These are phyloP conservation scores for Heterocephalus glaber DNA, from an alignment of 2,113 vertebrate species.

Conservation along the genomic window DNA sequence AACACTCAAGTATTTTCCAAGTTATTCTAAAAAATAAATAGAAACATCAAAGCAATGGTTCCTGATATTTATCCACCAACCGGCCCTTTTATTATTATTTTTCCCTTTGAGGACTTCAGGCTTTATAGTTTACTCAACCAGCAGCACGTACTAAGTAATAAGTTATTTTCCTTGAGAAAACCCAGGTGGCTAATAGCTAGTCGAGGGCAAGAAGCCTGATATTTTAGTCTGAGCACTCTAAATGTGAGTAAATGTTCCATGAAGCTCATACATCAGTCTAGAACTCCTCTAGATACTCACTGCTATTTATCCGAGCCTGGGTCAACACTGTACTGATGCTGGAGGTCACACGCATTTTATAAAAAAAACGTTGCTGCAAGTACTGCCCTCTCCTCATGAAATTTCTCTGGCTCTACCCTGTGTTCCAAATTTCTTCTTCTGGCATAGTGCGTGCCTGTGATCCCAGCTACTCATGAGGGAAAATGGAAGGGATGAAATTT, in stretches of 20 bases:
- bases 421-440: not conserved
- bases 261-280: not conserved
- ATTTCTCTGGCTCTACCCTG: not conserved
- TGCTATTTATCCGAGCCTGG: not conserved
- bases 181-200: not conserved
- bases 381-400: not conserved
- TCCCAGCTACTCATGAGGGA: not conserved
- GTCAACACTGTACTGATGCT: not conserved
- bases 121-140: not conserved
- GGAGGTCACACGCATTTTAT: not conserved
- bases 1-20: slow-evolving; percentile 10
- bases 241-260: not conserved
- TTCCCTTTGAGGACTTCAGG: slow-evolving; percentile 30
- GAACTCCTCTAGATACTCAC: not conserved
- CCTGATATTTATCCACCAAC: slow-evolving; percentile 27
- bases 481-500: no score
- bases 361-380: slow-evolving; percentile 28
- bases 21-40: slow-evolving; percentile 48
- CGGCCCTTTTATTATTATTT: not conserved
- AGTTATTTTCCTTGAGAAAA: not conserved
- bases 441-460: not conserved
- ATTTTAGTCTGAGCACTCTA: not conserved
- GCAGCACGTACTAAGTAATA: not conserved
- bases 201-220: not conserved
- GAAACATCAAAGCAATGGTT: not conserved